phyloP scores from a whole-genome alignment of 2,113 vertebrate species.

The Rhombomys opimus region DNA sequence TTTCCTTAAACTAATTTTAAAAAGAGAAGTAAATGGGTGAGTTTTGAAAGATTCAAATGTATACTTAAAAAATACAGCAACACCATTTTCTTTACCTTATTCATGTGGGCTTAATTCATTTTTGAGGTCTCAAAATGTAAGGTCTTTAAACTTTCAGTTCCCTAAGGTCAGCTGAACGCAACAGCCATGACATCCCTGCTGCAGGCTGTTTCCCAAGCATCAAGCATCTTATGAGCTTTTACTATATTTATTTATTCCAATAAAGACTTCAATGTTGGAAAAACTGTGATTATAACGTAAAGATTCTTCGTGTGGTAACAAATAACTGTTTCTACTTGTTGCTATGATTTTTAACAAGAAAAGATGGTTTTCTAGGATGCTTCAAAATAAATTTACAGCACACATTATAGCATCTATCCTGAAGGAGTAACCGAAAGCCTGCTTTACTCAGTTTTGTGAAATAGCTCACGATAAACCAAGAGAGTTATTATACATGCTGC shows the following conservation, averaged over 20 bases:
- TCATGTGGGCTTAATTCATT: slow-evolving; percentile 49
- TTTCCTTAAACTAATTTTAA: not conserved
- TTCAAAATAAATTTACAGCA: slow-evolving; percentile 70
- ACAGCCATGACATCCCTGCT: not conserved
- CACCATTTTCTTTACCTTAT: slow-evolving; percentile 27
- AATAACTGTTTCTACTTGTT: slow-evolving; percentile 73
- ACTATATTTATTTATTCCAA: slow-evolving; percentile 78
- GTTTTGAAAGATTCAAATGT: slow-evolving; percentile 6
- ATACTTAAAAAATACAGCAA: not conserved
- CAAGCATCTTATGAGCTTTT: slow-evolving; percentile 55
- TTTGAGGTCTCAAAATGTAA: slow-evolving; percentile 69
- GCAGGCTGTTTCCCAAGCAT: slow-evolving; percentile 33
- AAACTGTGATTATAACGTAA: slow-evolving; percentile 68
- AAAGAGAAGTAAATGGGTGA: not conserved
- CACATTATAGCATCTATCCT: not conserved
- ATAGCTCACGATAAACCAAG: slow-evolving; percentile 60
- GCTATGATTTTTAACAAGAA: slow-evolving; percentile 75
- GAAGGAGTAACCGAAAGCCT: not conserved
- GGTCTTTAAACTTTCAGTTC: slow-evolving; percentile 68
- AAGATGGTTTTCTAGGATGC: slow-evolving; percentile 64
- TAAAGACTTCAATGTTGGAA: slow-evolving; percentile 78
- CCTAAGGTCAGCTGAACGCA: slow-evolving; percentile 55
- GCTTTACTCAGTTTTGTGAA: slow-evolving; percentile 54
- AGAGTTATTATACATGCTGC: slow-evolving; percentile 8
- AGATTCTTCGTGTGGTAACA: slow-evolving; percentile 66